phyloP scores from a whole-genome alignment of 2,797 vertebrate species.

The Clarias platycephalus region DNA sequence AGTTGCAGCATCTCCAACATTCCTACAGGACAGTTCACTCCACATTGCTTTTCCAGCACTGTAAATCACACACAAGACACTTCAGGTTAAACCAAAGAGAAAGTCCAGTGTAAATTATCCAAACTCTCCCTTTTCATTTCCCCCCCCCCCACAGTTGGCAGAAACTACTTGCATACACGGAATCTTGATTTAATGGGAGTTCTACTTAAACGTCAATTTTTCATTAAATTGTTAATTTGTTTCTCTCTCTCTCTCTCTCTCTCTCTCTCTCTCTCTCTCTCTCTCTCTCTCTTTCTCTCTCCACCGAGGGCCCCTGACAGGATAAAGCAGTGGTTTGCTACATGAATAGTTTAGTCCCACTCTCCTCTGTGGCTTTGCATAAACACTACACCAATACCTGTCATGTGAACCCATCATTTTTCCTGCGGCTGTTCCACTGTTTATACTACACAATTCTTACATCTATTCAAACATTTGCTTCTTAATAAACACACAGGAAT shows the following conservation, averaged over 20 bases:
- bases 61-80: slow-evolving; percentile 54
- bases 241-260: slow-evolving; percentile 20
- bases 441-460: slow-evolving; percentile 65
- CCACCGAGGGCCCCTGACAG: slow-evolving; percentile 45
- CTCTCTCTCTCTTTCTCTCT: slow-evolving; percentile 26
- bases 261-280: slow-evolving; percentile 24
- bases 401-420: slow-evolving; percentile 51
- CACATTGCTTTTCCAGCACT: slow-evolving; percentile 43
- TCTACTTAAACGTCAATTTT: slow-evolving; percentile 29
- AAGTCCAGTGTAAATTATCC: slow-evolving; percentile 55
- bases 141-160: slow-evolving; percentile 16
- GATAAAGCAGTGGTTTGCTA: slow-evolving; percentile 35
- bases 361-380: slow-evolving; percentile 50
- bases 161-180: slow-evolving; percentile 21
- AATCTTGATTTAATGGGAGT: slow-evolving; percentile 23
- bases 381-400: slow-evolving; percentile 59
- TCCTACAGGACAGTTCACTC: slow-evolving; percentile 53
- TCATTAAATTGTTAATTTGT: slow-evolving; percentile 36
- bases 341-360: slow-evolving; percentile 43
- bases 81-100: slow-evolving; percentile 56
- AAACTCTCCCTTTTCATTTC: slow-evolving; percentile 34
- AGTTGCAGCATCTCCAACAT: slow-evolving; percentile 56
- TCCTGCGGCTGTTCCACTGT: slow-evolving; percentile 55
- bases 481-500: slow-evolving; percentile 83
- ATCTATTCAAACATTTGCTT: slow-evolving; percentile 65